phyloP scores from a whole-genome alignment of 1,140 invertebrate genomes.

The Diorhabda elongata region DNA sequence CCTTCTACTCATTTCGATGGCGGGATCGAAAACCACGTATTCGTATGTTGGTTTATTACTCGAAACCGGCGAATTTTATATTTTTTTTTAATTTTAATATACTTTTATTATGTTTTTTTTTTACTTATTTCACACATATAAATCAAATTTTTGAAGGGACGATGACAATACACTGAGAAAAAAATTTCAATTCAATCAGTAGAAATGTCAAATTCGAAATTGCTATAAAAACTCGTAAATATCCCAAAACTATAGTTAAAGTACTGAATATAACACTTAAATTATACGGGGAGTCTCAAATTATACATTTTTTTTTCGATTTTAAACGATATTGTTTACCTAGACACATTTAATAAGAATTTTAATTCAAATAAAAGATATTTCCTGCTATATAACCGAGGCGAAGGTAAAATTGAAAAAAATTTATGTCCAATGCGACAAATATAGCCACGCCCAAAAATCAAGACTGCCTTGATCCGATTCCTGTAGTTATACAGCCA shows the following conservation, averaged over 20 bases:
- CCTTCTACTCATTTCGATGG: constrained; percentile 20
- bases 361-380: background rate
- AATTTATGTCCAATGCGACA: background rate
- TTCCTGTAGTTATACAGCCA: constrained; percentile 22
- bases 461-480: constrained; percentile 30
- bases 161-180: too few relatives aligned
- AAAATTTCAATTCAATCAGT: too few relatives aligned
- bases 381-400: constrained; percentile 6
- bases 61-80: background rate
- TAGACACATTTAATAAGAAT: constrained; percentile 1
- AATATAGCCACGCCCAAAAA: constrained; percentile 24
- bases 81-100: background rate
- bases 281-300: too few relatives aligned
- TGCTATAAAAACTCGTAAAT: too few relatives aligned
- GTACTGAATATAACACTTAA: too few relatives aligned
- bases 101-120: too few relatives aligned
- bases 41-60: background rate
- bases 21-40: constrained; percentile 7
- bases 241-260: too few relatives aligned
- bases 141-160: too few relatives aligned
- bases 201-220: too few relatives aligned
- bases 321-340: background rate
- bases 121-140: too few relatives aligned
- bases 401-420: constrained; percentile 8
- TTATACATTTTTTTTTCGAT: too few relatives aligned